Conservation (phyloP, 1,140 invertebrate species). For the Drosophila seguyi region DNA sequence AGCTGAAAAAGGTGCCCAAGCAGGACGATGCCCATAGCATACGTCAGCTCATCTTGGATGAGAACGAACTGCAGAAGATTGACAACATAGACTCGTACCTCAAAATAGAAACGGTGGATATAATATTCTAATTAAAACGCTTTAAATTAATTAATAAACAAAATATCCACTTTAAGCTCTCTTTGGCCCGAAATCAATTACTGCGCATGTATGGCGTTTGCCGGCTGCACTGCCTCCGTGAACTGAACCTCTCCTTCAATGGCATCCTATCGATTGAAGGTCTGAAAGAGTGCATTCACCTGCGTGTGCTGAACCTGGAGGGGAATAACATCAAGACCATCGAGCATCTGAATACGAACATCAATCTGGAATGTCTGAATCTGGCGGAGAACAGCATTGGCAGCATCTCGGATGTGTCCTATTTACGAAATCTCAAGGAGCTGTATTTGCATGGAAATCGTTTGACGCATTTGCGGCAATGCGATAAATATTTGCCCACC, state of each 20-base stretch:
- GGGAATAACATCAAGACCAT: slow-evolving; percentile 91
- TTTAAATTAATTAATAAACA: background rate
- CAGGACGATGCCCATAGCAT: slow-evolving; percentile 88
- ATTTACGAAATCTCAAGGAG: slow-evolving; percentile 89
- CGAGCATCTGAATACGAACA: slow-evolving; percentile 93
- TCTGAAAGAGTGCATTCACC: slow-evolving; percentile 92
- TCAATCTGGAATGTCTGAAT: slow-evolving; percentile 92
- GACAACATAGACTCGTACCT: slow-evolving; percentile 94
- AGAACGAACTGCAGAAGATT: slow-evolving; percentile 94
- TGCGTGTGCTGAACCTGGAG: slow-evolving; percentile 89
- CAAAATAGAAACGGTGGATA: slow-evolving; percentile 91
- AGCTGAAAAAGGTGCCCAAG: slow-evolving; percentile 91
- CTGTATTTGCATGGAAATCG: slow-evolving; percentile 94
- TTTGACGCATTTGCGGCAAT: slow-evolving; percentile 92
- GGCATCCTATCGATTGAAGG: slow-evolving; percentile 95
- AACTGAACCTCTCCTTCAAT: slow-evolving; percentile 94
- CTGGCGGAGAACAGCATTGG: slow-evolving; percentile 95
- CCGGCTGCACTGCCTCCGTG: slow-evolving; percentile 91
- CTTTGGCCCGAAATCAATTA: slow-evolving; percentile 93
- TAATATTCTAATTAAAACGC: too few species aligned
- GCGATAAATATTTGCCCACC: slow-evolving; percentile 92
- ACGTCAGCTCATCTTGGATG: slow-evolving; percentile 92
- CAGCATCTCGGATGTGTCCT: slow-evolving; percentile 93
- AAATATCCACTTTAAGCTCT: slow-evolving; percentile 88
- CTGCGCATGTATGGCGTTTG: slow-evolving; percentile 94